Percentiles rank a stretch among this genome's conserved stretches.
Evolutionary conservation across 2,113 vertebrate genomes (phyloP).

Genomic region (Chaetodon auriga): DNA sequence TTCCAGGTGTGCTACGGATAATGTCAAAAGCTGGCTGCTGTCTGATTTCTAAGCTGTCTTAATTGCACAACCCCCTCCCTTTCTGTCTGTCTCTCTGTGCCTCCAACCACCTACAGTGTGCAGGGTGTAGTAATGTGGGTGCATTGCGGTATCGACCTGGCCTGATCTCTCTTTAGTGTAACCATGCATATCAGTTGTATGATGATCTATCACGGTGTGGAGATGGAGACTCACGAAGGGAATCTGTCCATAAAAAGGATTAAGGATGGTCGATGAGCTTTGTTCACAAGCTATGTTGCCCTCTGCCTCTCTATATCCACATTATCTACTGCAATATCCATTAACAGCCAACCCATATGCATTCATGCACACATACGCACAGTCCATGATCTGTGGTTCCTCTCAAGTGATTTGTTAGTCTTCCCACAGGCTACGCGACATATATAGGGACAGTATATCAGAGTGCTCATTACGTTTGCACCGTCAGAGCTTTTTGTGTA

Average conservation of each 20-base stretch:
- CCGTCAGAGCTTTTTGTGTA: conserved; percentile 24
- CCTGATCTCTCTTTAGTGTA: conserved; percentile 12
- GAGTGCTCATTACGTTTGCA: conserved; percentile 35
- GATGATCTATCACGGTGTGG: conserved; percentile 33
- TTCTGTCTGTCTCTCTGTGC: conserved; percentile 1
- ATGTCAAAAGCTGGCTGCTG: conserved; percentile 22
- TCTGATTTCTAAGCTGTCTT: conserved; percentile 40
- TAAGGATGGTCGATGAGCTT: conserved; percentile 49
- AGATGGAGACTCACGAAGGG: conserved; percentile 1
- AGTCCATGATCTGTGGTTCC: conserved; percentile 12
- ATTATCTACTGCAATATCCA: conserved; percentile 37
- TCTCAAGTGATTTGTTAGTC: conserved; percentile 42
- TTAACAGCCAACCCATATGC: conserved; percentile 19
- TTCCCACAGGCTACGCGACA: conserved; percentile 23
- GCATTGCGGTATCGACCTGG: conserved; percentile 8
- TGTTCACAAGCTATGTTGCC: conserved; percentile 29
- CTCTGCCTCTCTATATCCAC: conserved; percentile 1
- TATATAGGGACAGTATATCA: conserved; percentile 39
- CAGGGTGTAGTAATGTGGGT: not conserved
- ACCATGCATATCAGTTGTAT: not conserved
- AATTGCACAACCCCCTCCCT: conserved; percentile 20
- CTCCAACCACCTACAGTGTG: not conserved
- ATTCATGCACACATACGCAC: not conserved
- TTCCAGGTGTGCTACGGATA: conserved; percentile 31
- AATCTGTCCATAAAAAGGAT: conserved; percentile 33